Percentiles rank a stretch among this genome's conserved stretches.
These are phyloP conservation scores for Elaphurus davidianus DNA, from an alignment of 2,113 vertebrate genomes.

Conservation along the genomic window DNA sequence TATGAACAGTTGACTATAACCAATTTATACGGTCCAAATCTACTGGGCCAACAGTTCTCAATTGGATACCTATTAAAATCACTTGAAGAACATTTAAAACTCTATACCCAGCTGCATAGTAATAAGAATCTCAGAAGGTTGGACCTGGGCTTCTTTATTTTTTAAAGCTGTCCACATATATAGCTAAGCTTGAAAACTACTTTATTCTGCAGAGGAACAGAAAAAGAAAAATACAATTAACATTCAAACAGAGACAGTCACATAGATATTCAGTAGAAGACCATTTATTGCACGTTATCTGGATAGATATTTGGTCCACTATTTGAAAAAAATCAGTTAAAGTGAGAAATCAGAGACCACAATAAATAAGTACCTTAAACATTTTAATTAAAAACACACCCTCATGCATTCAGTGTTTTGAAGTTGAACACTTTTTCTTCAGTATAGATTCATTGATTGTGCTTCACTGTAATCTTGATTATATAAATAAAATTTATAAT, in stretches of 20 bases:
- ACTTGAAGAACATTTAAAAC: background rate
- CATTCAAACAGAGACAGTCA: background rate
- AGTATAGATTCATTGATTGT: background rate
- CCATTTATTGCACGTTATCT: background rate
- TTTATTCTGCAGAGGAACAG: constrained; percentile 8
- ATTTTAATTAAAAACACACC: constrained; percentile 17
- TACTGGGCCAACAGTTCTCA: background rate
- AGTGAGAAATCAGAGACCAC: background rate
- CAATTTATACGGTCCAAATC: background rate
- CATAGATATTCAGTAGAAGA: background rate
- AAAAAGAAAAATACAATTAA: background rate
- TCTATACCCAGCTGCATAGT: background rate
- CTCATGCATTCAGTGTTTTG: background rate
- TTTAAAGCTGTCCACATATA: background rate
- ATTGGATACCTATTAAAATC: background rate
- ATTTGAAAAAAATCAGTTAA: background rate
- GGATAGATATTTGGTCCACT: background rate
- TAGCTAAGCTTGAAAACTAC: background rate
- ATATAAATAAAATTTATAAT: background rate
- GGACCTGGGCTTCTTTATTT: background rate
- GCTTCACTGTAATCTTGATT: background rate
- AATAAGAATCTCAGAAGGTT: background rate
- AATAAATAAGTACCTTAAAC: background rate
- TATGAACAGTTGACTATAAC: background rate
- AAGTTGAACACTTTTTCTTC: background rate